A percentile compares a stretch with the other conserved stretches of the same genome.
Conservation (phyloP, 2,888 invertebrate species). For the Celastrina argiolus region DNA sequence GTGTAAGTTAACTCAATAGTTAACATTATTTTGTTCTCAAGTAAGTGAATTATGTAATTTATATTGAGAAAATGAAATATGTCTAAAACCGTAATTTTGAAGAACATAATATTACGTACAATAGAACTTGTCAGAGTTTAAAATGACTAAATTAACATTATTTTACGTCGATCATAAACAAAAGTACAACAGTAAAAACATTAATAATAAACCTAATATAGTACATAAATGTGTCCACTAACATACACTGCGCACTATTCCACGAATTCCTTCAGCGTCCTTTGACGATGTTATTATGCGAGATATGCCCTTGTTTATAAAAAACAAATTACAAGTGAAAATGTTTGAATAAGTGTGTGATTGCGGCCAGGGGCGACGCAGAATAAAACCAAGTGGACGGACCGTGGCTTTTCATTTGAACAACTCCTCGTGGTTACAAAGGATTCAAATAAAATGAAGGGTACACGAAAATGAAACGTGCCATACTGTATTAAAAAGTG, state of each 20-base stretch:
- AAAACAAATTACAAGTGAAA: conserved; percentile 54
- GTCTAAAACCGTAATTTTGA: too few relatives aligned
- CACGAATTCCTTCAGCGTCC: conserved; percentile 31
- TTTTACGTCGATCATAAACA: too few relatives aligned
- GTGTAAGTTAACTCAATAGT: too few relatives aligned
- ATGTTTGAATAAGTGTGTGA: conserved; percentile 76
- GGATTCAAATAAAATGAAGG: conserved; percentile 33
- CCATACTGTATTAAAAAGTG: conserved; percentile 3
- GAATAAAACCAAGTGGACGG: conserved; percentile 35
- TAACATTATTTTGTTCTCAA: too few relatives aligned
- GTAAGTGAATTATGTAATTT: too few relatives aligned
- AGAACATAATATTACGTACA: too few relatives aligned
- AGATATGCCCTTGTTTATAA: conserved; percentile 54
- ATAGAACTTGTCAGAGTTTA: too few relatives aligned
- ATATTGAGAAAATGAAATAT: too few relatives aligned
- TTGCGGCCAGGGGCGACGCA: conserved; percentile 48
- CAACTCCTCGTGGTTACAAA: conserved; percentile 29
- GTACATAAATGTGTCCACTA: neutral
- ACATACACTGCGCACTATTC: neutral
- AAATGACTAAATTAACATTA: too few relatives aligned
- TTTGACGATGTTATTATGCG: conserved; percentile 56
- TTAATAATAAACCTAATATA: neutral
- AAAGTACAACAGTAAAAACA: neutral
- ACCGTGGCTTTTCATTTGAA: conserved; percentile 34
- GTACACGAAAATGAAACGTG: conserved; percentile 9